phyloP scores from a whole-genome alignment of 2,888 invertebrate species.

The Nycteola revayana region DNA sequence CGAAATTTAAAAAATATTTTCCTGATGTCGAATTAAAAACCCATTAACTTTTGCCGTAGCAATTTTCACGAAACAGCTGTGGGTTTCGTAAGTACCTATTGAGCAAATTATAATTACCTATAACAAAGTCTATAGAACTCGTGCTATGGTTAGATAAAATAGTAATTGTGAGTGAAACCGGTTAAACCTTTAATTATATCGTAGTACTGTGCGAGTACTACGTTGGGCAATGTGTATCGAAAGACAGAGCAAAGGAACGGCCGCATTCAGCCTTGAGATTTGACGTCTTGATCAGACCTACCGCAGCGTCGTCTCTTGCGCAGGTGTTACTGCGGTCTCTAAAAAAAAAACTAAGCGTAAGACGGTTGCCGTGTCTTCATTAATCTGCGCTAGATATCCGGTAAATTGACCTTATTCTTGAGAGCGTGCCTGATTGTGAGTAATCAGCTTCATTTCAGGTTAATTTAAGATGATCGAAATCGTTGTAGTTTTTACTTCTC shows the following conservation, averaged over 20 bases:
- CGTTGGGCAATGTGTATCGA: conserved; percentile 66
- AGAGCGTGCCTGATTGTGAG: conserved; percentile 27
- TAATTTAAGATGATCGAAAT: too few species aligned
- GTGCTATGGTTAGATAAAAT: conserved; percentile 15
- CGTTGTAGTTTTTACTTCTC: too few species aligned
- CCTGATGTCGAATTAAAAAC: conserved; percentile 21
- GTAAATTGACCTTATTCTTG: conserved; percentile 59
- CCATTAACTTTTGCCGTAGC: conserved; percentile 18
- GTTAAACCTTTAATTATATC: conserved; percentile 46
- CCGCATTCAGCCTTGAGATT: conserved; percentile 73
- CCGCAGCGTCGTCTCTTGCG: conserved; percentile 72
- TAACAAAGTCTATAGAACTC: conserved; percentile 4
- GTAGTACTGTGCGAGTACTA: conserved; percentile 46
- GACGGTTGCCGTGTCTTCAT: conserved; percentile 64
- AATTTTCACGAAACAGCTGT: conserved; percentile 20
- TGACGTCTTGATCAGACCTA: conserved; percentile 82
- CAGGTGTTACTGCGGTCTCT: conserved; percentile 67
- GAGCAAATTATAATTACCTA: conserved; percentile 4
- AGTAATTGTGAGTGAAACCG: conserved; percentile 21
- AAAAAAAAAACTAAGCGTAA: conserved; percentile 74
- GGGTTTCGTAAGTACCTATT: too few species aligned
- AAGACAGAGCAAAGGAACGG: conserved; percentile 58
- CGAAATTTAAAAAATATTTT: conserved; percentile 14
- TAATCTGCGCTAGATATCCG: conserved; percentile 56
- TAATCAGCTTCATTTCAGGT: too few species aligned